Conservation (phyloP, 2,888 invertebrate genomes). For the Macroteleia sp. region DNA sequence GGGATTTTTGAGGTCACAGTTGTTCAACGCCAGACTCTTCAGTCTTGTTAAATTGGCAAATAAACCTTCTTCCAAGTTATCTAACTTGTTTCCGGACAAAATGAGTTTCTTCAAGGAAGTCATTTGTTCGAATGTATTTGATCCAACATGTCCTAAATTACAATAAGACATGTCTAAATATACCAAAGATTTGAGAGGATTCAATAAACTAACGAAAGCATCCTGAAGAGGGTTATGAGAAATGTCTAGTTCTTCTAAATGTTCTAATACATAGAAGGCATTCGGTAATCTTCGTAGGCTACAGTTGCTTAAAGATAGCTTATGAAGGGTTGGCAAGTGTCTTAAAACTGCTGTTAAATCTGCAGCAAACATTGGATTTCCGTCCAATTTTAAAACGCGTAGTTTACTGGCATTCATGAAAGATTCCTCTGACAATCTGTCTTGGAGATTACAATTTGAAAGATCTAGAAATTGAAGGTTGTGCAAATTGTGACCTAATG, state of each 20-base stretch:
- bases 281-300: slow-evolving; percentile 87
- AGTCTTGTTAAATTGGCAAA: slow-evolving; percentile 88
- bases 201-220: slow-evolving; percentile 87
- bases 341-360: slow-evolving; percentile 88
- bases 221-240: slow-evolving; percentile 89
- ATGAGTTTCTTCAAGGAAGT: slow-evolving; percentile 87
- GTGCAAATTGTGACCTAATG: slow-evolving; percentile 87
- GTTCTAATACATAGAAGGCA: slow-evolving; percentile 84
- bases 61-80: slow-evolving; percentile 88
- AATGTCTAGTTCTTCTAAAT: slow-evolving; percentile 88
- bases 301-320: slow-evolving; percentile 88
- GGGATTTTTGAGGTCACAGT: slow-evolving; percentile 88
- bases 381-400: slow-evolving; percentile 87
- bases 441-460: slow-evolving; percentile 88
- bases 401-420: slow-evolving; percentile 88
- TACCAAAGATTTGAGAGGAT: slow-evolving; percentile 88
- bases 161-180: slow-evolving; percentile 90
- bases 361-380: slow-evolving; percentile 88
- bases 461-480: slow-evolving; percentile 88
- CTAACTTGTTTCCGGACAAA: slow-evolving; percentile 88
- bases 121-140: slow-evolving; percentile 88
- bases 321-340: slow-evolving; percentile 87
- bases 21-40: slow-evolving; percentile 88
- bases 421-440: slow-evolving; percentile 88
- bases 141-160: slow-evolving; percentile 87